Conservation (phyloP, 1,140 invertebrate species). For the Chelonus insularis region DNA sequence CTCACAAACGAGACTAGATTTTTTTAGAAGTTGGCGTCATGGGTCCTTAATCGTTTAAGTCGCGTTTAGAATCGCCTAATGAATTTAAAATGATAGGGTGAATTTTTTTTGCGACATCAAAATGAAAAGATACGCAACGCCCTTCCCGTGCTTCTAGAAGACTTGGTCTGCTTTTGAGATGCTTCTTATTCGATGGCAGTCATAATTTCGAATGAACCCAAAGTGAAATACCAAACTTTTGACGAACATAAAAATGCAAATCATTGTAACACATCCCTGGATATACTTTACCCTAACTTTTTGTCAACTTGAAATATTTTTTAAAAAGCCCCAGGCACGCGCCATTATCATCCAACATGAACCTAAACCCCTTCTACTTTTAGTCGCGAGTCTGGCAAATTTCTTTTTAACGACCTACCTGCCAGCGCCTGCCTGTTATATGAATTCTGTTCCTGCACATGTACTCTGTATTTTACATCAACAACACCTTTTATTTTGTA, state of each 20-base stretch:
- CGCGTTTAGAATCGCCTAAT: constrained; percentile 42
- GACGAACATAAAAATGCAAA: constrained; percentile 43
- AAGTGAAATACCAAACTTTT: constrained; percentile 5
- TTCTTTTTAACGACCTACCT: constrained; percentile 34
- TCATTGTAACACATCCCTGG: no score
- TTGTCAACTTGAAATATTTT: constrained; percentile 18
- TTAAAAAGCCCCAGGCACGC: constrained; percentile 24
- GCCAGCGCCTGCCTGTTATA: constrained; percentile 9
- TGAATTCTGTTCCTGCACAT: constrained; percentile 22
- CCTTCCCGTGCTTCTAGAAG: constrained; percentile 1
- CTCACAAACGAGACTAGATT: constrained; percentile 1
- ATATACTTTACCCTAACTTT: constrained; percentile 16
- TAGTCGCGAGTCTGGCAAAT: constrained; percentile 30
- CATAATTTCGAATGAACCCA: background rate
- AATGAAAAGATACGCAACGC: constrained; percentile 7
- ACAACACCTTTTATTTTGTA: background rate
- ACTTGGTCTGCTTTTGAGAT: background rate
- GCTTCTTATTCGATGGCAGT: background rate
- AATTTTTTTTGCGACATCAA: constrained; percentile 32
- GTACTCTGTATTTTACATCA: constrained; percentile 6
- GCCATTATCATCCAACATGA: constrained; percentile 23
- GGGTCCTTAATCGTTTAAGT: constrained; percentile 35
- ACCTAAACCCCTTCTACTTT: background rate
- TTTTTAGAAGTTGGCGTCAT: constrained; percentile 30
- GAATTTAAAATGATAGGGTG: constrained; percentile 47